Conservation (phyloP, 2,797 vertebrate species). For the Momotus momota region DNA sequence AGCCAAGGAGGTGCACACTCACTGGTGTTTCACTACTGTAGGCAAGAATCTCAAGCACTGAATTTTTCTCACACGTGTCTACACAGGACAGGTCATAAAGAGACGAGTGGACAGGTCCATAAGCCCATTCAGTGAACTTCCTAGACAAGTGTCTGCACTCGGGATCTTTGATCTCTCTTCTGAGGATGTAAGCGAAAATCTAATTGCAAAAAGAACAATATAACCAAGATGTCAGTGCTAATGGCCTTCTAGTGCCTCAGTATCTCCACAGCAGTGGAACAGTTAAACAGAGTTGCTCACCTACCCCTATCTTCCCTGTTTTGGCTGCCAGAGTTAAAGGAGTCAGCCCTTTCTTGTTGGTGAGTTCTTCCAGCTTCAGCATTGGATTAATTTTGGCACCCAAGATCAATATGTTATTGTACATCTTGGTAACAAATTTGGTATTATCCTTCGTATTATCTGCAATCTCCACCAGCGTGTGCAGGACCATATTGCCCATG, state of each 20-base stretch:
- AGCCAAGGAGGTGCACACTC: constrained; percentile 63
- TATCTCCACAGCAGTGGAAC: not conserved
- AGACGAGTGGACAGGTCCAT: constrained; percentile 91
- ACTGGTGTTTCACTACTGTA: constrained; percentile 91
- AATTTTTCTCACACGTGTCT: constrained; percentile 89
- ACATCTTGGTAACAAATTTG: constrained; percentile 91
- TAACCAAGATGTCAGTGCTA: constrained; percentile 17
- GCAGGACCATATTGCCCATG: constrained; percentile 92
- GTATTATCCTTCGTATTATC: constrained; percentile 90
- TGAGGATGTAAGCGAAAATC: constrained; percentile 93
- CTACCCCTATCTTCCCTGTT: constrained; percentile 91
- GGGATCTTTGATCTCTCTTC: constrained; percentile 87
- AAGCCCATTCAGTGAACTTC: constrained; percentile 97
- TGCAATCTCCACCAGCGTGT: constrained; percentile 90
- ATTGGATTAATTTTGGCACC: constrained; percentile 81
- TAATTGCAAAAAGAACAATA: constrained; percentile 62
- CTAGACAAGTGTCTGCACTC: constrained; percentile 90
- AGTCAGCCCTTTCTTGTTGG: constrained; percentile 87
- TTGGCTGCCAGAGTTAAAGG: constrained; percentile 91
- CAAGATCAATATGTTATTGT: constrained; percentile 87
- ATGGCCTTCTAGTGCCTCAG: not conserved
- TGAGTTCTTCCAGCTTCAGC: constrained; percentile 86
- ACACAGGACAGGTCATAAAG: constrained; percentile 92
- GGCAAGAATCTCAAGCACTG: constrained; percentile 90
- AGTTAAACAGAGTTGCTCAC: constrained; percentile 24